Evolutionary conservation across 2,113 vertebrate species (phyloP).

Genomic region (Oriolus oriolus): DNA sequence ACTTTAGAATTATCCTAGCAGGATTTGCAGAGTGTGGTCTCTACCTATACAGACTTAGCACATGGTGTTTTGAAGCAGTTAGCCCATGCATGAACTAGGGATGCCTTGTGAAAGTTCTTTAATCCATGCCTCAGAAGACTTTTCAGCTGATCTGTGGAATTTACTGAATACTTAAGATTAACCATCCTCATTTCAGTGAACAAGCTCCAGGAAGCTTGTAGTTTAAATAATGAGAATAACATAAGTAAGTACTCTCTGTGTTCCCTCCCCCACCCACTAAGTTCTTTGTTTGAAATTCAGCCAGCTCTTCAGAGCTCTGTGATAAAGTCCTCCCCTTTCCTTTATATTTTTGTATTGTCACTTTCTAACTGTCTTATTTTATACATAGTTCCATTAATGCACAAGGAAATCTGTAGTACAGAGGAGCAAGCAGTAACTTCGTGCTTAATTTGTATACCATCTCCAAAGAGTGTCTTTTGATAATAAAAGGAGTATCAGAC

Average conservation of each 20-base stretch:
- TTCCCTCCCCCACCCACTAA: neutral
- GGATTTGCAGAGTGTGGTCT: neutral
- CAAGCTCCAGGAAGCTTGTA: neutral
- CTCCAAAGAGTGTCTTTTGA: neutral
- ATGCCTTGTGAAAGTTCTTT: neutral
- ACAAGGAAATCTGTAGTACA: neutral
- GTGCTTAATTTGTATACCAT: neutral
- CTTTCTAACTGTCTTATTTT: neutral
- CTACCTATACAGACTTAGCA: neutral
- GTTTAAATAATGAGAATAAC: neutral
- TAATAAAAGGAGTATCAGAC: neutral
- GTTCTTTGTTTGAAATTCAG: neutral
- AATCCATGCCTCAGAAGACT: neutral
- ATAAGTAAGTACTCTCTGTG: neutral
- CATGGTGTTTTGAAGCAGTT: neutral
- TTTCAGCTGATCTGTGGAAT: conserved; percentile 18
- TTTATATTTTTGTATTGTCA: neutral
- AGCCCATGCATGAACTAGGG: neutral
- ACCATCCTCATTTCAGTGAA: neutral
- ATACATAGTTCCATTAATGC: neutral
- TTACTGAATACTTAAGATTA: neutral
- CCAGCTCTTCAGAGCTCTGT: neutral
- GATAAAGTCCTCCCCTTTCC: neutral
- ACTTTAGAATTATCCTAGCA: neutral
- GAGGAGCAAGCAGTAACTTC: neutral